Evolutionary conservation across 2,888 invertebrate species (phyloP), one percentile per base, ranked within the genome.

Genomic region (Mechanitis messenoides): DNA sequence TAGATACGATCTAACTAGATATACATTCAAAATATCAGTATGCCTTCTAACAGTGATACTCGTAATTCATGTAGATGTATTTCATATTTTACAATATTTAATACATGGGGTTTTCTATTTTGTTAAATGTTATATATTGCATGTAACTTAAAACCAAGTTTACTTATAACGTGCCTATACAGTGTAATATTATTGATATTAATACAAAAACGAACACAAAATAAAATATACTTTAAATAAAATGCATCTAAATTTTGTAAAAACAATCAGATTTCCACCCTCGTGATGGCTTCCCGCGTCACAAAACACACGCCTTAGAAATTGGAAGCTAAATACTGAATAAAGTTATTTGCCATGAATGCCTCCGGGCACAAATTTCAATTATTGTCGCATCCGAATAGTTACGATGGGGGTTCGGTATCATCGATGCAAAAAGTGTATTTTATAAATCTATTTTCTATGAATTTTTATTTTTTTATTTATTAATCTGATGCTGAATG

Each of bases 311-410:
- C 83, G 78, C 77, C 77, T 73, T 68, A 72, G 74, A 85, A 84
- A 86, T 87, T 86, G 87, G 79, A 83, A 79, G 87, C 83, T 88
- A 87, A 90, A 88, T 83, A 84, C 78, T 83, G 85, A 84, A 90
- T 90, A 85, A 89, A 88, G 89, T 85, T 88, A 89, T 88, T 88
- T 88, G 87, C 87, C 77, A 87, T 86, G 84, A 88, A 90, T 90
- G 90, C 90, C 90, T 90, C 88, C 84, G 89, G 90, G 90, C 88
- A 88, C 88, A 87, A 87, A 90, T 88, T 89, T 89, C 88, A 90
- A 90, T 90, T 88, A 90, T 90, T 87, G 86, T 77, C 85, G 80
- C 89, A 88, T 90, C 88, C 88, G 88, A 88, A 90, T 90, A 88
- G 87, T 90, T 85, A 73, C 78, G 84, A 81, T 86, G 85, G 85